Evolutionary conservation across 2,797 vertebrate species (phyloP).

Genomic region (Lepilemur ruficaudatus): DNA sequence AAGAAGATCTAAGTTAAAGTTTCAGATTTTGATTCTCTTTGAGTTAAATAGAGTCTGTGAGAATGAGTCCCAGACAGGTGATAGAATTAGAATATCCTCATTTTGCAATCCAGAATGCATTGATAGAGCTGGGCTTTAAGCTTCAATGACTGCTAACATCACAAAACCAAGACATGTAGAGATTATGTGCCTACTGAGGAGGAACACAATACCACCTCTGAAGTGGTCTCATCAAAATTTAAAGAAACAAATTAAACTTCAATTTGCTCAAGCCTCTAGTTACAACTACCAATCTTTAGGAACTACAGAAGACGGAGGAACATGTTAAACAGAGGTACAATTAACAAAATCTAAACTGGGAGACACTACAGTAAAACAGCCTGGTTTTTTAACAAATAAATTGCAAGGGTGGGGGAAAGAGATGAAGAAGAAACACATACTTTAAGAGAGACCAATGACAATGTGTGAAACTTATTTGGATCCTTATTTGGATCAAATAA

Average conservation of each 20-base stretch:
- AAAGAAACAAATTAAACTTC: not conserved
- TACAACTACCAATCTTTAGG: not conserved
- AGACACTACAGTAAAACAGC: not conserved
- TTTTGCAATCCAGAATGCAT: not conserved
- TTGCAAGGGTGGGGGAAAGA: not conserved
- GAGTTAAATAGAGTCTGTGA: not conserved
- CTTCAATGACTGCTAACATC: not conserved
- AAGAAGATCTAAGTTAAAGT: not conserved
- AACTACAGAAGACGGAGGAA: not conserved
- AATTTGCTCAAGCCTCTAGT: not conserved
- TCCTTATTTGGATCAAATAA: not conserved
- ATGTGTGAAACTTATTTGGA: not conserved
- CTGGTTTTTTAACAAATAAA: not conserved
- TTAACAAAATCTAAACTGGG: not conserved
- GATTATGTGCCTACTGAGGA: not conserved
- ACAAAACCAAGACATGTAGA: not conserved
- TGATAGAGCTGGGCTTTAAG: not conserved
- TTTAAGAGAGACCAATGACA: not conserved
- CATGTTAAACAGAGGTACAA: not conserved
- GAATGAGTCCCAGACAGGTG: not conserved
- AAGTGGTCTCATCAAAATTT: not conserved
- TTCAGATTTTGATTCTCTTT: not conserved
- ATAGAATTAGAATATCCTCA: not conserved
- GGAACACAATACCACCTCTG: not conserved
- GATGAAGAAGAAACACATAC: not conserved